Conservation (phyloP, 2,113 vertebrate species). For the Asarcornis scutulata region DNA sequence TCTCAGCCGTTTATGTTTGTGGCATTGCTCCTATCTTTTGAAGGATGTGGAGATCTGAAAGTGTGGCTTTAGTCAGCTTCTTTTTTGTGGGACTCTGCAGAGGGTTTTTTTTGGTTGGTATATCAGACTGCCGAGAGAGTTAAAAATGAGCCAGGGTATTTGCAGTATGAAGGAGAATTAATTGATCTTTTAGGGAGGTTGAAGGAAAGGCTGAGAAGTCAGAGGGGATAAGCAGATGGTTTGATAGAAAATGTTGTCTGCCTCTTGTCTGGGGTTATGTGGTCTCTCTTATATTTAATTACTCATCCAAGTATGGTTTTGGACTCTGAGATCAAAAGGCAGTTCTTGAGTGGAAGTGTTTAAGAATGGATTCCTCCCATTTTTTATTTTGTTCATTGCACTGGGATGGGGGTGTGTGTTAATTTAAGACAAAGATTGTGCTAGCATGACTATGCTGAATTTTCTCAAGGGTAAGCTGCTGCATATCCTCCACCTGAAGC, state of each 20-base stretch:
- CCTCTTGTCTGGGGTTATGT: background rate
- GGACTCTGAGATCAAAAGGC: background rate
- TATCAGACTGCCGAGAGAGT: background rate
- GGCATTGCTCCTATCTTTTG: background rate
- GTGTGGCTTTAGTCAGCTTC: background rate
- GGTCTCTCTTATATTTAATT: background rate
- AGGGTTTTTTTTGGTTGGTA: background rate
- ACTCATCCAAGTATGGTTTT: background rate
- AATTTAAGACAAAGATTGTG: background rate
- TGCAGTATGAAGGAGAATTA: background rate
- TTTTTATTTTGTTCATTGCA: background rate
- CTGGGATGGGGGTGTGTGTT: background rate
- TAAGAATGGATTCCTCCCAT: background rate
- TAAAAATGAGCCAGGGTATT: background rate
- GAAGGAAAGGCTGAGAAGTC: background rate
- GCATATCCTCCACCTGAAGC: constrained; percentile 13
- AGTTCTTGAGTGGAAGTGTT: background rate
- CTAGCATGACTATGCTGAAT: constrained; percentile 16
- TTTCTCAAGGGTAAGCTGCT: constrained; percentile 22
- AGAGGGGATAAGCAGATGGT: background rate
- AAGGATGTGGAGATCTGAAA: background rate
- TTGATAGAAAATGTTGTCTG: background rate
- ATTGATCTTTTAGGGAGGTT: background rate
- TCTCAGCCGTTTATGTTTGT: background rate
- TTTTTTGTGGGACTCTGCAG: background rate